Conservation (phyloP, 2,797 vertebrate species). For the Varecia variegata region DNA sequence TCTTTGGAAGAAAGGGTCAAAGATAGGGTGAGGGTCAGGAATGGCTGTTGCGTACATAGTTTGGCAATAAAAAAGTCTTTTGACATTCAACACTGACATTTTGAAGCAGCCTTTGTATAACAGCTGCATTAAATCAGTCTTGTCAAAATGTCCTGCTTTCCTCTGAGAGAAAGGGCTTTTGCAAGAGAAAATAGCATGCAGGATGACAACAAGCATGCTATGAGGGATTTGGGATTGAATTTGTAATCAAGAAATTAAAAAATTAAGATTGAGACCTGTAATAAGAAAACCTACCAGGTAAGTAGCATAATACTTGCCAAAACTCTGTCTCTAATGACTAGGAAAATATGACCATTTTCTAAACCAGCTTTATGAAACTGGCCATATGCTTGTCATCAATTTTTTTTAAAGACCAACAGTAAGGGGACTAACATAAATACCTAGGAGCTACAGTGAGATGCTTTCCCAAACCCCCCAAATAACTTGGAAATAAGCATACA, state of each 20-base stretch:
- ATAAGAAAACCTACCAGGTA: conserved; percentile 1
- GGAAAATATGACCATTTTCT: neutral
- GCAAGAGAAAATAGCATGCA: conserved; percentile 22
- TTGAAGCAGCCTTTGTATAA: conserved; percentile 45
- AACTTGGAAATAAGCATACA: conserved; percentile 17
- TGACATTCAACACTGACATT: conserved; percentile 70
- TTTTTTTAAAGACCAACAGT: neutral
- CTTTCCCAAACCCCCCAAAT: neutral
- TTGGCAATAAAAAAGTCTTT: conserved; percentile 58
- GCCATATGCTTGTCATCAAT: neutral
- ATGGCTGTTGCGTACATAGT: conserved; percentile 2
- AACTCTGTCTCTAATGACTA: neutral
- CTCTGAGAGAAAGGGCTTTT: conserved; percentile 17
- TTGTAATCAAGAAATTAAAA: neutral
- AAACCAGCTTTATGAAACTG: neutral
- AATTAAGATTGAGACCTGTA: neutral
- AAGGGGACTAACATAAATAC: conserved; percentile 8
- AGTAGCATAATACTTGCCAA: neutral
- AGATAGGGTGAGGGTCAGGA: conserved; percentile 38
- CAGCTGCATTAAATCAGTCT: conserved; percentile 58
- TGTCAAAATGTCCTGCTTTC: conserved; percentile 49
- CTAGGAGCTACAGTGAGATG: neutral
- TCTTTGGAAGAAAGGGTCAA: conserved; percentile 60
- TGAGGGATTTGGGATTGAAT: neutral
- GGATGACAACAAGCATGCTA: neutral